These are phyloP conservation scores for Hexactinellida sp. DNA, from an alignment of 37 sponge, comb jelly and placozoan genomes.

Conservation along the genomic window DNA sequence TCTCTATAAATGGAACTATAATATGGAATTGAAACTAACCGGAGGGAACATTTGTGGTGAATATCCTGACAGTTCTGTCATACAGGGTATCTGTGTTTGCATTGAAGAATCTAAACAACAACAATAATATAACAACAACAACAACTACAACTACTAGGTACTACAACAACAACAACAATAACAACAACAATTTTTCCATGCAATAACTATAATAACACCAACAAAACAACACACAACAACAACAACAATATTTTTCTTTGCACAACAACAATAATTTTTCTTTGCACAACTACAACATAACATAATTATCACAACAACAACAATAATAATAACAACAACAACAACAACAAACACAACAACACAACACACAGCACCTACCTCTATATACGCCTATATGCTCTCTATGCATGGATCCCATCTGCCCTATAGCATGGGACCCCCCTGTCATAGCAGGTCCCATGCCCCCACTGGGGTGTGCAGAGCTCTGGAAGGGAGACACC, in stretches of 20 bases:
- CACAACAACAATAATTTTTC: no score
- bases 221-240: no score
- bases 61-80: not conserved
- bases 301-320: no score
- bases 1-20: no score
- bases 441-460: not conserved
- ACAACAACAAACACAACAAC: not conserved
- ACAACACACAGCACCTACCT: not conserved
- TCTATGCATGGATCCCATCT: not conserved
- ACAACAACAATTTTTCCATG: no score
- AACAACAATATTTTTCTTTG: no score
- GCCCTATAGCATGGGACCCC: not conserved
- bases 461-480: not conserved
- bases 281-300: no score
- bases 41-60: not conserved
- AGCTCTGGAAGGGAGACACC: not conserved
- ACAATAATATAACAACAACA: not conserved
- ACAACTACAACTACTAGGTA: no score
- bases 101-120: not conserved
- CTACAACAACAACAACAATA: no score
- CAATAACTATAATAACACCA: no score
- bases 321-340: no score
- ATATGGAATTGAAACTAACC: not conserved
- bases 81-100: not conserved
- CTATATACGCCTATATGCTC: not conserved